Conservation (phyloP, 1,140 invertebrate species). For the Procambarus virginalis region DNA sequence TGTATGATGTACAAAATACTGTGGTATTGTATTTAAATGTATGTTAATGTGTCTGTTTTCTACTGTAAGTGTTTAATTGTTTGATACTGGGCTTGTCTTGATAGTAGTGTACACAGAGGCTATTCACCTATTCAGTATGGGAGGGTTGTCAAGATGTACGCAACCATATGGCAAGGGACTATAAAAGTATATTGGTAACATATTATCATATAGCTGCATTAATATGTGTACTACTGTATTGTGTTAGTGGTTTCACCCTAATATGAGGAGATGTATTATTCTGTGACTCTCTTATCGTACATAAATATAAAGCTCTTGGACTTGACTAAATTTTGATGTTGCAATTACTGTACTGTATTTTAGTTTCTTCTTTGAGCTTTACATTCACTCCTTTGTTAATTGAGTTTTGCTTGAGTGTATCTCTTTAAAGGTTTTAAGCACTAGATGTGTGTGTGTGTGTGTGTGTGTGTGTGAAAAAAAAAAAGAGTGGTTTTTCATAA, state of each 20-base stretch:
- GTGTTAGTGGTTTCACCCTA: neutral
- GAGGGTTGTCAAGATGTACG: too few relatives aligned
- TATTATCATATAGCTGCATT: neutral
- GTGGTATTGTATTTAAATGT: neutral
- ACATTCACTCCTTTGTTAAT: neutral
- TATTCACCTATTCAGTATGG: neutral
- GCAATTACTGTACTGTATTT: neutral
- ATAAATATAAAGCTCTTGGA: neutral
- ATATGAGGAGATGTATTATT: neutral
- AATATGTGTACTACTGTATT: neutral
- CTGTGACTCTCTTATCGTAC: neutral
- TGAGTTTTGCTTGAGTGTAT: constrained; percentile 11
- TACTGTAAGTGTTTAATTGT: neutral
- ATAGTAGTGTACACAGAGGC: neutral
- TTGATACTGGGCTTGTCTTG: neutral
- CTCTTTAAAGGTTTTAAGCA: constrained; percentile 7
- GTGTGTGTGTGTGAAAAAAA: neutral
- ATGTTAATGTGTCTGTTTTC: neutral
- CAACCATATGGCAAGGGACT: too few relatives aligned
- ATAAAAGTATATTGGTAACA: too few relatives aligned
- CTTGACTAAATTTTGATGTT: neutral
- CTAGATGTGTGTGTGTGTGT: constrained; percentile 5
- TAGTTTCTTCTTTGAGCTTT: neutral
- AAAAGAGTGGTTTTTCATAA: neutral
- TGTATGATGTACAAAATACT: neutral